Evolutionary conservation across 2,888 invertebrate genomes (phyloP), one percentile per base, ranked within the genome.

Genomic region (Loripinus fragilis): DNA sequence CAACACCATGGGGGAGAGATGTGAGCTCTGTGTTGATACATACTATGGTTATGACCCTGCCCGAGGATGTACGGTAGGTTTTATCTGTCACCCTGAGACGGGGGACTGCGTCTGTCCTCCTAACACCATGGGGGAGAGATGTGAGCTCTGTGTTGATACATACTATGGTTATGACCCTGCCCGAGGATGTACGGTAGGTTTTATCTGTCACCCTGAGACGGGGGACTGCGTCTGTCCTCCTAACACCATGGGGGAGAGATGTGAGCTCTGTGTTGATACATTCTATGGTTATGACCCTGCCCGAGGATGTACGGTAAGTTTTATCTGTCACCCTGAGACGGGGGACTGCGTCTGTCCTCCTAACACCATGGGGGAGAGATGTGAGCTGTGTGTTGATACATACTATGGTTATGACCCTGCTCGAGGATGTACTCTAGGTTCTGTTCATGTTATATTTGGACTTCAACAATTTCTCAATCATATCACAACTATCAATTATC

Each of bases 21-120:
- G 94, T 88, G 94, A 94, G 76, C 81, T 89, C 78, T 94, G 94
- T 87, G 88, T 86, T 30, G 89, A 92, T 33, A 89, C 93, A 74
- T 87, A 93, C 48, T 94, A 94, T 94, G 93, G 94, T 30, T 92
- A 93, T 87, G 89, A 94, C 85, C 92, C 92, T 2, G 79, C 87
- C 64, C 86, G 87, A n/a, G 94, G 94, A 10, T 94, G 94, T 83
- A 88, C 92, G 90, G 91, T 92, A 83, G 76, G 83, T 65, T 30
- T n/a, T 38, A n/a, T 12, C 38, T 38, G 5, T 38, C 94, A 94
- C 85, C 89, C 91, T 2, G 87, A 88, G 50, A 93, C 92, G 0
- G 94, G 94, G 2, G 90, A 89, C 25, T 94, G 94, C 88, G 88
- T 89, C 30, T 94, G 94, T 86, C 94, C 94, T 30, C 91, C 92